Evolutionary conservation across 2,888 invertebrate species (phyloP), one percentile per base, ranked within the genome.

Genomic region (Trichopria drosophilae): DNA sequence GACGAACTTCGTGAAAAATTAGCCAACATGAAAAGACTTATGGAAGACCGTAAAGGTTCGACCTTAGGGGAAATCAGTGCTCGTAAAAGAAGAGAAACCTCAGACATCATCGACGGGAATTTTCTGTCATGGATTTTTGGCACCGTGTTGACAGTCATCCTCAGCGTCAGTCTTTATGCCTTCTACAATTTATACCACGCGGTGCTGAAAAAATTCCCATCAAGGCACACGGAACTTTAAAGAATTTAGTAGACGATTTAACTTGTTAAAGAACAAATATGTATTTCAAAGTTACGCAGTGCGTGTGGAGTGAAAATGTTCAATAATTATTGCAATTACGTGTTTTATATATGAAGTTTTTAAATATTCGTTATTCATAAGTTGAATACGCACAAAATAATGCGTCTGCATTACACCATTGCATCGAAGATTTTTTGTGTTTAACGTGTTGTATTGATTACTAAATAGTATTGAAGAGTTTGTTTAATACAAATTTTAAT

Each of bases 121-220:
- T 89, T 92, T 69, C 78, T 93, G 0, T 90, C 90, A 64, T 82
- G 90, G 62, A 89, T 92, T 26, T 92, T 92, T 66, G 88, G 86
- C 1, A 84, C 86, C 0, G 89, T 90, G 1, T 78, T 92, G 3
- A 65, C 87, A 7, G 85, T 90, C 32, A 91, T 93, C 49, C 74
- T 91, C 6, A 84, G 86, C 62, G 91, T 92, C 29, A 90, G 90
- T 43, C 80, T 87, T 1, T 91, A 91, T 67, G 91, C 92, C 1
- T 93, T 93, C 71, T 89, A 90, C 64, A 90, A 89, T 73, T 79
- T 92, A 0, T 89, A 87, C 68, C 80, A 84, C 64, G 89, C 90
- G 12, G 87, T 92, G 41, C 72, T 89, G 23, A 91, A 90, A 76
- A 90, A 89, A 74, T 91, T 91, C 65, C 88, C 89, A 0, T 85